These are phyloP conservation scores for Chloropsis cyanopogon DNA, from an alignment of 2,113 vertebrate species.

Conservation along the genomic window DNA sequence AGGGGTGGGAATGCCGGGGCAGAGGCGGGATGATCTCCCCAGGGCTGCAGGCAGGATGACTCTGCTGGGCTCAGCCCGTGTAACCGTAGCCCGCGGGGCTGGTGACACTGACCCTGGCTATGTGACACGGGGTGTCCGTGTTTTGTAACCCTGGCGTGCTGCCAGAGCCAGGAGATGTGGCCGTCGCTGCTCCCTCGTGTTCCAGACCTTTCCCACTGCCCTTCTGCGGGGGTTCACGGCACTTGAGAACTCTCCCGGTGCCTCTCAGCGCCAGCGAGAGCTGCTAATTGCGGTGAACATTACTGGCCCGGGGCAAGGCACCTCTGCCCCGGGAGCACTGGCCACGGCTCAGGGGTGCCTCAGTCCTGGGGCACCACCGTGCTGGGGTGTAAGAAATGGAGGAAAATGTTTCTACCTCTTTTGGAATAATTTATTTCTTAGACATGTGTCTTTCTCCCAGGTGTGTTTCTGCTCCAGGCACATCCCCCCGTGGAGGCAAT, in stretches of 20 bases:
- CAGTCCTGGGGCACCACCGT: fast-evolving
- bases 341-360: fast-evolving
- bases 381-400: not conserved
- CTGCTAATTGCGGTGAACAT: fast-evolving
- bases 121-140: not conserved
- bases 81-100: not conserved
- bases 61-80: not conserved
- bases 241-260: not conserved
- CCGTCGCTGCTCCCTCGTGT: not conserved
- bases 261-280: fast-evolving
- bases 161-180: not conserved
- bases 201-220: not conserved
- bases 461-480: not conserved
- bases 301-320: not conserved
- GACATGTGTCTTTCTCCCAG: not conserved
- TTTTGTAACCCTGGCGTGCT: not conserved
- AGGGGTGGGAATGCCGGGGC: not conserved
- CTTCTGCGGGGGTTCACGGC: not conserved
- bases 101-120: not conserved
- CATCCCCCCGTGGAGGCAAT: not conserved
- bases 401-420: not conserved
- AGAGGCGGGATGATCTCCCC: not conserved
- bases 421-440: not conserved
- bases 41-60: not conserved
- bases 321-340: fast-evolving